Evolutionary conservation across 2,888 invertebrate species (phyloP), one percentile per base, ranked within the genome.

Genomic region (Coenonympha arcania): DNA sequence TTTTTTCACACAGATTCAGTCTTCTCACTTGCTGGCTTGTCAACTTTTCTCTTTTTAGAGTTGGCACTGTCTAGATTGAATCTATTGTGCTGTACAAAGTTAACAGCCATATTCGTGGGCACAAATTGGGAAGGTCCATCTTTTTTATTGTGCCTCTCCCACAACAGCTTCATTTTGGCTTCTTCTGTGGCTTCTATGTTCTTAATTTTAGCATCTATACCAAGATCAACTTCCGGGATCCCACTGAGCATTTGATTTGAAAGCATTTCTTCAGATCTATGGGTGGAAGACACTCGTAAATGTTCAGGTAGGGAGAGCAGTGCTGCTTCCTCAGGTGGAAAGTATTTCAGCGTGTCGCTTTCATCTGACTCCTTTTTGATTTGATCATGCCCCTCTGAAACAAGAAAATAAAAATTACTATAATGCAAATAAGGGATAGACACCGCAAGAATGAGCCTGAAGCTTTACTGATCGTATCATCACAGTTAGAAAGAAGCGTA

Each of bases 221-320:
- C 99, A 45, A 99, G 89, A 82, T 99, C 99, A 0, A 99, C 96
- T 88, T 99, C 99, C 0, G 99, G 99, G 60, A 99, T 99, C 28
- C 99, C 99, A 70, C 96, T 98, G 3, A 99, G 88, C 99, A 99
- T 99, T 88, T 99, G 99, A 89, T 99, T 98, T 2, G 99, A 99
- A 65, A 99, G 90, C 96, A 99, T 98, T 86, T 99, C 99, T 78
- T 99, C 99, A 1, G 95, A 97, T 69, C 93, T 71, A 48, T 95
- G 94, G 0, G 93, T 90, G 0, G 95, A 93, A 1, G 95, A 94
- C 51, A 93, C 91, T 52, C 96, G 88, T 45, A 98, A 84, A 73
- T 96, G 93, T 63, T 95, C 94, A 1, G 98, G 98, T 11, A 98
- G 89, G 2, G 96, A 93, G 60, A 93, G 91, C 36, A 98, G 79